Base-by-base conservation (phyloP, 2,113 vertebrate species). In the Austrofundulus limnaeus region DNA sequence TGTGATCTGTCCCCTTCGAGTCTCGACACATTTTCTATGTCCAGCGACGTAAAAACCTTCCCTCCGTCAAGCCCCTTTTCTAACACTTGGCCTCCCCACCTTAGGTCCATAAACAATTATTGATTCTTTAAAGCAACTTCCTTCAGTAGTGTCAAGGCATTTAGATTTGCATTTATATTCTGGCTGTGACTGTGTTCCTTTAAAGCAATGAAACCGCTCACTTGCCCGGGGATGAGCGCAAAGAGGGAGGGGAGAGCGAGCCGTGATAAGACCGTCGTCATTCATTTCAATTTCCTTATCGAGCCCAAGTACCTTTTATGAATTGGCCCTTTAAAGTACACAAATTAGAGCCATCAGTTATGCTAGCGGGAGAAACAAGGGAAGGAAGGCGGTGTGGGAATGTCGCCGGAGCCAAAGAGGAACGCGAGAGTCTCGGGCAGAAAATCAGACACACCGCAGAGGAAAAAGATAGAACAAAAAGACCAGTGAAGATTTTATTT, bases 341-440 rank as follows among this genome's bases (percentile, higher is more conserved):
- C 85, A 90, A 90, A 92, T 91, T 89, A 84, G 85, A 87, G 71
- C 83, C 86, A 88, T 84, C 89, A 83, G 84, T 91, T 90, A 86
- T 86, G 87, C 76, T 45, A n/a, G 57, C 38, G 28, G 70, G 79
- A 52, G 76, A 81, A 81, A 84, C 77, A 82, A 78, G 78, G 56
- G 72, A 20, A 34, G 51, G 34, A 63, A 54, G 54, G 73, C 46
- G 15, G 75, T 34, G 72, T 47, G 67, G 41, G 62, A 52, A 70
- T 8, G 66, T 42, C 56, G 66, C 54, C 2, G 42, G 25, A 70
- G 72, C 61, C 54, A 28, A 58, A 55, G 70, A 72, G 48, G 66
- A 48, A 64, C 3, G 25, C 0, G 6, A 55, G 50, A 72, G 63
- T 69, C 74, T 66, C 59, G 20, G 47, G 69, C 66, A 79, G 75